Percentiles rank a stretch among this genome's conserved stretches.
Evolutionary conservation across 2,888 invertebrate species (phyloP).

Genomic region (Scaptomyza tumidula): DNA sequence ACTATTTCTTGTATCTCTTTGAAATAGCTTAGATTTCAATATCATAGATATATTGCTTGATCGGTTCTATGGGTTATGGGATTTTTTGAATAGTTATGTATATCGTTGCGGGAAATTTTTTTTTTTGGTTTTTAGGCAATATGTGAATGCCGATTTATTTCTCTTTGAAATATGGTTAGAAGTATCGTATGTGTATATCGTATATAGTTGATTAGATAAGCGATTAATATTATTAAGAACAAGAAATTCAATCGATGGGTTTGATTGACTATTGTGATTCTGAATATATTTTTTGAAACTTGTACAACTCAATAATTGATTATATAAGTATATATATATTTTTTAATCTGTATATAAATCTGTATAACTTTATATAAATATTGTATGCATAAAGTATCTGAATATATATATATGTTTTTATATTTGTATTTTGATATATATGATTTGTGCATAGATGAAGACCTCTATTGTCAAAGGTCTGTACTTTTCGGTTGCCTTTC

Average conservation of each 20-base stretch:
- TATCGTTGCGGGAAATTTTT: neutral
- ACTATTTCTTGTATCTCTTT: slow-evolving; percentile 11
- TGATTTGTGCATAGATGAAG: neutral
- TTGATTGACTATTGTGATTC: slow-evolving; percentile 5
- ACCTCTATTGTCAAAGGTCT: neutral
- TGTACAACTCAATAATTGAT: neutral
- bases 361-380: neutral
- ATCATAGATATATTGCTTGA: neutral
- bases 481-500: slow-evolving; percentile 8
- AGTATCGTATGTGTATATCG: neutral
- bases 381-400: neutral
- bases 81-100: neutral
- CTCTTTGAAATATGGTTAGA: neutral
- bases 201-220: neutral
- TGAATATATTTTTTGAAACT: neutral
- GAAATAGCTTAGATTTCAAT: neutral
- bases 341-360: slow-evolving; percentile 14
- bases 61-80: neutral
- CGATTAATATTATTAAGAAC: slow-evolving; percentile 14
- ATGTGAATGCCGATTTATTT: slow-evolving; percentile 1
- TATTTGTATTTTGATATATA: slow-evolving; percentile 12
- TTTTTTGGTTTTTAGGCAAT: neutral
- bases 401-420: neutral
- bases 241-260: slow-evolving; percentile 19
- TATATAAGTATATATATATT: slow-evolving; percentile 6